A percentile compares a stretch with the other conserved stretches of the same genome.
Conservation (phyloP, 1,140 invertebrate genomes). For the Tetramorium simillimum region DNA sequence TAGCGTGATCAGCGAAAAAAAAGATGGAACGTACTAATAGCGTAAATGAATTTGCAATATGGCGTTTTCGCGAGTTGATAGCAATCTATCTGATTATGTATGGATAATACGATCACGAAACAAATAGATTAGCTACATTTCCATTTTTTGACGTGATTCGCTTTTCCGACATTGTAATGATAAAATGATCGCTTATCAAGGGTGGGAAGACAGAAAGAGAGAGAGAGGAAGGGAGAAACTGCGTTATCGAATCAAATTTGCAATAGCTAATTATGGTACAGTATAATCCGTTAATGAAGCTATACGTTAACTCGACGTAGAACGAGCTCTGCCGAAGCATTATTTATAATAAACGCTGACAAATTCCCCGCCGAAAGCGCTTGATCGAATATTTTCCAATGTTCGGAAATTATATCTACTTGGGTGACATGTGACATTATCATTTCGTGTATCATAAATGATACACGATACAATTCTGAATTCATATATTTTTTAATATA, state of each 20-base stretch:
- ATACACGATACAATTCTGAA: not conserved
- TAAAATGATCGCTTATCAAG: not conserved
- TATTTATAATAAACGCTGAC: constrained; percentile 53
- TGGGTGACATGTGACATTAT: constrained; percentile 29
- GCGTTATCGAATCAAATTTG: constrained; percentile 55
- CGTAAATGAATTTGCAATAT: constrained; percentile 9
- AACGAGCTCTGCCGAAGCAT: constrained; percentile 29
- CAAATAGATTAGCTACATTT: constrained; percentile 7
- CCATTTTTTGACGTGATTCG: constrained; percentile 43
- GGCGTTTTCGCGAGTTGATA: not conserved
- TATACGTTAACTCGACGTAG: constrained; percentile 55
- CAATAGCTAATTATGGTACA: constrained; percentile 52
- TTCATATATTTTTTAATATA: constrained; percentile 30
- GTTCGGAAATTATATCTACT: constrained; percentile 38
- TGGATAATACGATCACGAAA: constrained; percentile 26
- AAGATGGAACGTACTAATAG: not conserved
- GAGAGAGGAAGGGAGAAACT: not conserved
- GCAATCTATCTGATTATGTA: not conserved
- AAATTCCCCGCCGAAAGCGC: constrained; percentile 41
- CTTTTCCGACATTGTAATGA: not conserved
- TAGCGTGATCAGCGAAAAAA: not conserved
- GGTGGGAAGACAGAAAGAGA: not conserved
- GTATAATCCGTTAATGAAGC: constrained; percentile 61
- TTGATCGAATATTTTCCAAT: constrained; percentile 47
- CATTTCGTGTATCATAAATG: constrained; percentile 40